Evolutionary conservation across 1,140 invertebrate genomes (phyloP).

Genomic region (Thalassaphorura encarpata): DNA sequence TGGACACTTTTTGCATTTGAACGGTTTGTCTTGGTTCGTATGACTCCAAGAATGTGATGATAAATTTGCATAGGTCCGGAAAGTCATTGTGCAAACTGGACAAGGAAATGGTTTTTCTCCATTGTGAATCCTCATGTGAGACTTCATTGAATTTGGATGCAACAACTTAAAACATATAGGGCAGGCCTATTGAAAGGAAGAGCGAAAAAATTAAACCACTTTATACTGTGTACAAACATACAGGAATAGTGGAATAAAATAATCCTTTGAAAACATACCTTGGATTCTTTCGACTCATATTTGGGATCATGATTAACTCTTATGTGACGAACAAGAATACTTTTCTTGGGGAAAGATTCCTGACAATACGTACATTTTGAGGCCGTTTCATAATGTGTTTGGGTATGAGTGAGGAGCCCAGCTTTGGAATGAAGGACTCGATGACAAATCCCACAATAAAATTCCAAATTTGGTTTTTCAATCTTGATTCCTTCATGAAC

Average conservation of each 20-base stretch:
- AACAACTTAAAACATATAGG: conserved; percentile 26
- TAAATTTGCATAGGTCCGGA: conserved; percentile 80
- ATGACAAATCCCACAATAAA: conserved; percentile 12
- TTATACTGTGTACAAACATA: too few relatives aligned
- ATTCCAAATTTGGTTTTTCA: conserved; percentile 4
- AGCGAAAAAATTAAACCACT: conserved; percentile 1
- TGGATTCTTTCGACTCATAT: conserved; percentile 52
- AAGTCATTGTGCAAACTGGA: conserved; percentile 69
- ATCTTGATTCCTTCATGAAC: background rate
- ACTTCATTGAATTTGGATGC: conserved; percentile 30
- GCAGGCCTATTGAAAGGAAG: conserved; percentile 21
- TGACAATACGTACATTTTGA: conserved; percentile 71
- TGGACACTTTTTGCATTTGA: conserved; percentile 67
- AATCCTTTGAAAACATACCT: conserved; percentile 36
- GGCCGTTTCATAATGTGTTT: conserved; percentile 68
- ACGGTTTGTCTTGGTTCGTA: conserved; percentile 68
- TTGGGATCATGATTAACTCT: conserved; percentile 63
- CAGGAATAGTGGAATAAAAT: background rate
- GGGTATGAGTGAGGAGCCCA: conserved; percentile 71
- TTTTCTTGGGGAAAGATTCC: conserved; percentile 69
- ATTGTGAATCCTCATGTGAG: conserved; percentile 48
- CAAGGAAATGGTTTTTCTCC: conserved; percentile 60
- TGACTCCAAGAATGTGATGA: conserved; percentile 84
- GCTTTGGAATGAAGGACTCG: conserved; percentile 48
- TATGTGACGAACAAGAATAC: conserved; percentile 71